phyloP scores from a whole-genome alignment of 1,140 invertebrate genomes.

The Arion vulgaris region DNA sequence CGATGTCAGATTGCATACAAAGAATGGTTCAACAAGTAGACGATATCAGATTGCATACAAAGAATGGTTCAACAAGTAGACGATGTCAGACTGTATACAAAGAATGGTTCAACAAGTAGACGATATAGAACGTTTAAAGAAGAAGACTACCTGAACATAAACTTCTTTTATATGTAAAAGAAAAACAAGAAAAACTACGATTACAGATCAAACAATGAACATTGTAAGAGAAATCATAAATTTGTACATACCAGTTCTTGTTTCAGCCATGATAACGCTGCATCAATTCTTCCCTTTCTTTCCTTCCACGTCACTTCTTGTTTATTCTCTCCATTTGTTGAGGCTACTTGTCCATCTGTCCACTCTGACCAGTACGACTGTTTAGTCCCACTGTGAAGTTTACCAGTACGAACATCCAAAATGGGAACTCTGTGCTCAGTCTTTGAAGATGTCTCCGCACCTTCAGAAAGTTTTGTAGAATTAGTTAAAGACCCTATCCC shows the following conservation, averaged over 20 bases:
- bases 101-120: too few species aligned
- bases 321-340: neutral
- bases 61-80: too few species aligned
- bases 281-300: slow-evolving; percentile 33
- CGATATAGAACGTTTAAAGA: too few species aligned
- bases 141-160: too few species aligned
- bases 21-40: too few species aligned
- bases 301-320: slow-evolving; percentile 20
- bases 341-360: neutral
- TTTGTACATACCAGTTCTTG: slow-evolving; percentile 41
- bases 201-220: too few species aligned
- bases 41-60: too few species aligned
- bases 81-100: too few species aligned
- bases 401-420: neutral
- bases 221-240: too few species aligned
- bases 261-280: slow-evolving; percentile 41
- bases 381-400: neutral
- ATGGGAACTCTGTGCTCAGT: slow-evolving; percentile 1
- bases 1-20: too few species aligned
- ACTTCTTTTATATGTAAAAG: too few species aligned
- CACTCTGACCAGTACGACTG: neutral
- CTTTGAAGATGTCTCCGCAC: neutral
- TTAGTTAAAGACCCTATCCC: neutral
- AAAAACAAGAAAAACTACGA: too few species aligned
- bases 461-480: neutral